Conservation (phyloP, 92 coral and sea anemone species). For the Parazoanthus darwini region DNA sequence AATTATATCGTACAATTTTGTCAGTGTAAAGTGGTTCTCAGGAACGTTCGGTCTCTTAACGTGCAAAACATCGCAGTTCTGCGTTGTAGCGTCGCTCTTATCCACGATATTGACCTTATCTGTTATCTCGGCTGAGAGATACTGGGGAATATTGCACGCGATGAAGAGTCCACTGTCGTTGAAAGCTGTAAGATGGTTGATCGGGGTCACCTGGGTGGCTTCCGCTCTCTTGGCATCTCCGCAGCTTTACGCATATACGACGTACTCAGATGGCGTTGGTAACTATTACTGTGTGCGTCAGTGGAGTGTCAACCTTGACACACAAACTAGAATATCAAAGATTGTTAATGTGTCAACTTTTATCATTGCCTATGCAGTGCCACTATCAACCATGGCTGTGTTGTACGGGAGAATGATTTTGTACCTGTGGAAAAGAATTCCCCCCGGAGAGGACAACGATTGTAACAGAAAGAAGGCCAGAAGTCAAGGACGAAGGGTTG, state of each 20-base stretch:
- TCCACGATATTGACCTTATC: constrained; percentile 34
- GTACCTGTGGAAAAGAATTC: constrained; percentile 33
- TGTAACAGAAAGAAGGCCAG: constrained; percentile 23
- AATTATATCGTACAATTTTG: neutral
- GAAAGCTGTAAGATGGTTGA: constrained; percentile 27
- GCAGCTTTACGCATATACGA: constrained; percentile 10
- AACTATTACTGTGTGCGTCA: constrained; percentile 11
- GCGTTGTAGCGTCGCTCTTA: neutral
- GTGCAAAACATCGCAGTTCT: constrained; percentile 20
- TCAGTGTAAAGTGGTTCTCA: constrained; percentile 12
- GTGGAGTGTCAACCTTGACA: constrained; percentile 21
- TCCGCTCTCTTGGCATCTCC: constrained; percentile 22
- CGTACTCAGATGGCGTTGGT: neutral
- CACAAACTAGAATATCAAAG: neutral
- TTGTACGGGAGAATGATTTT: constrained; percentile 33
- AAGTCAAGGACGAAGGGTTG: constrained; percentile 15
- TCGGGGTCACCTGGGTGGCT: neutral
- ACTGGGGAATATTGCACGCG: constrained; percentile 43
- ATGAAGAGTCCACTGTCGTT: constrained; percentile 34
- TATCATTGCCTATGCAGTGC: constrained; percentile 3
- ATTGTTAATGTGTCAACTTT: constrained; percentile 3
- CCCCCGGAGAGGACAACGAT: constrained; percentile 40
- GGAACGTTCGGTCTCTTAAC: constrained; percentile 14
- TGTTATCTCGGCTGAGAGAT: constrained; percentile 29
- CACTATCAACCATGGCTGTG: constrained; percentile 13